Evolutionary conservation across 2,888 invertebrate genomes (phyloP).

Genomic region (Hyposoter didymator): DNA sequence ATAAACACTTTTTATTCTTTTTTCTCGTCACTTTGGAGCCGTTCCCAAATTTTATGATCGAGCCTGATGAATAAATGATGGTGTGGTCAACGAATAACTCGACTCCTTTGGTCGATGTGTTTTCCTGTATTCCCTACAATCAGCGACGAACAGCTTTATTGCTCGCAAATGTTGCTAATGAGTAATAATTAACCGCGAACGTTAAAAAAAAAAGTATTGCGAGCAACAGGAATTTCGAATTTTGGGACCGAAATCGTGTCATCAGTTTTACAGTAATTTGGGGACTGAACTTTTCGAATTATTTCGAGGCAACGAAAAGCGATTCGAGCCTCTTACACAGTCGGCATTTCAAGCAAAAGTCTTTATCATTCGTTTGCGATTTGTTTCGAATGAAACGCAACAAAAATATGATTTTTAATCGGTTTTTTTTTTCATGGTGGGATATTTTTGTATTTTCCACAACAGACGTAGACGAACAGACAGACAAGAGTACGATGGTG

Average conservation of each 20-base stretch:
- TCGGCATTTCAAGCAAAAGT: not conserved
- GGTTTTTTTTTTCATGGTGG: slow-evolving; percentile 15
- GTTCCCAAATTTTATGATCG: not conserved
- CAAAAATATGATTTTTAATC: not conserved
- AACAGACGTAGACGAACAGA: slow-evolving; percentile 9
- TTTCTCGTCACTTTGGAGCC: not conserved
- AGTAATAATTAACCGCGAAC: not conserved
- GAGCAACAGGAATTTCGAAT: not conserved
- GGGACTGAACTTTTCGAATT: not conserved
- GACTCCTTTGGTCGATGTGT: not conserved
- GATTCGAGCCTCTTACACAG: not conserved
- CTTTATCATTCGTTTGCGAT: not conserved
- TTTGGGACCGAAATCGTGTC: not conserved
- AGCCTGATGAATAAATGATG: not conserved
- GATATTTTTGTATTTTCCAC: slow-evolving; percentile 52
- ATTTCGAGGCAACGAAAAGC: too few species aligned
- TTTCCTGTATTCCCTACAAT: too few species aligned
- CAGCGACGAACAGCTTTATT: not conserved
- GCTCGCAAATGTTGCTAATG: not conserved
- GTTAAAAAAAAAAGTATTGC: not conserved
- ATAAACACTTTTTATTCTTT: not conserved
- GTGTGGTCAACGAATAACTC: not conserved
- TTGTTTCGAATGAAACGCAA: slow-evolving; percentile 25
- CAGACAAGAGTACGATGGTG: slow-evolving; percentile 17
- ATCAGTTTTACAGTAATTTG: not conserved